Evolutionary conservation across 1,140 invertebrate genomes (phyloP).

Genomic region (Lepidurus arcticus): DNA sequence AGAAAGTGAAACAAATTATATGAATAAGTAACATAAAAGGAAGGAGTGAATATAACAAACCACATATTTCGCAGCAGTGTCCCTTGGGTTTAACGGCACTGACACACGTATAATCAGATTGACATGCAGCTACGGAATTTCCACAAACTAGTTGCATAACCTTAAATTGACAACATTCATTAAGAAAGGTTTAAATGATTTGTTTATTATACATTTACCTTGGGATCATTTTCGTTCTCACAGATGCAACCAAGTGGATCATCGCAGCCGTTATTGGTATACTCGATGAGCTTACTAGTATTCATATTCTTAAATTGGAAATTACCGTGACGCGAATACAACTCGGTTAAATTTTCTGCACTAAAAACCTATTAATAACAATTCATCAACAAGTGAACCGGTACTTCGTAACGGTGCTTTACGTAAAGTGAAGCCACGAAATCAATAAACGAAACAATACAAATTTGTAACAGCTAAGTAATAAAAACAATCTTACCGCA

Average conservation of each 20-base stretch:
- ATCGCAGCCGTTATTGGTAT: background rate
- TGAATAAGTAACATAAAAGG: background rate
- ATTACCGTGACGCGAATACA: background rate
- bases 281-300: background rate
- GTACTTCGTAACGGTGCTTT: background rate
- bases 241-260: constrained; percentile 1
- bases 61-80: background rate
- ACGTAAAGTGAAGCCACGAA: too few relatives aligned
- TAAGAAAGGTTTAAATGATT: background rate
- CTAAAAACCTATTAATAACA: background rate
- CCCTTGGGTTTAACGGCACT: background rate
- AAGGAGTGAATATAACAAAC: background rate
- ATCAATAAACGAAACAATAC: background rate
- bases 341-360: background rate
- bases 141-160: background rate
- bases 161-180: background rate
- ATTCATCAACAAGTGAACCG: background rate
- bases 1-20: too few relatives aligned
- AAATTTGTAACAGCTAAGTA: background rate
- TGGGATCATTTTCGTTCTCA: background rate
- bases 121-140: background rate
- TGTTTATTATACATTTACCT: background rate
- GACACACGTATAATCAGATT: background rate
- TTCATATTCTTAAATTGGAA: background rate
- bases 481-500: background rate